Conservation (phyloP, 2,113 vertebrate genomes). For the Cairina moschata region DNA sequence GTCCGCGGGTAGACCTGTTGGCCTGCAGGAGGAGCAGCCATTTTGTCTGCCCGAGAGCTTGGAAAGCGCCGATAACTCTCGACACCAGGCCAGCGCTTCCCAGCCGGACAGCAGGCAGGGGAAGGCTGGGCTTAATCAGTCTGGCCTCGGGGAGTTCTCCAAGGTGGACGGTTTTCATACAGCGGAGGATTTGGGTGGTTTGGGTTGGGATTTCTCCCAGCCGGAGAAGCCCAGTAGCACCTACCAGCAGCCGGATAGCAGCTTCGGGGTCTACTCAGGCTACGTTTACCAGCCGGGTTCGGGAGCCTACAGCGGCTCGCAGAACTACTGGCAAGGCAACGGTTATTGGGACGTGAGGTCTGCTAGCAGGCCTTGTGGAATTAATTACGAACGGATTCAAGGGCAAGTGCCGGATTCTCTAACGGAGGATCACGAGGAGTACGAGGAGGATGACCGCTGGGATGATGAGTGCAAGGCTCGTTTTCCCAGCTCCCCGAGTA, state of each 20-base stretch:
- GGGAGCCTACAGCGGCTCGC: slow-evolving; percentile 53
- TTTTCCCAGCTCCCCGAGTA: slow-evolving; percentile 61
- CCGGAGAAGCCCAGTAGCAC: slow-evolving; percentile 93
- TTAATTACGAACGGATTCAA: slow-evolving; percentile 66
- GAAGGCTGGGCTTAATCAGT: slow-evolving; percentile 59
- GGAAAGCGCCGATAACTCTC: slow-evolving; percentile 32
- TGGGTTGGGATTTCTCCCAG: slow-evolving; percentile 86
- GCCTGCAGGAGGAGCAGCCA: slow-evolving; percentile 43
- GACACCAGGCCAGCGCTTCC: slow-evolving; percentile 46
- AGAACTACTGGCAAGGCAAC: slow-evolving; percentile 77
- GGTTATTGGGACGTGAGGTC: slow-evolving; percentile 80
- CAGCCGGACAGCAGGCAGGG: slow-evolving; percentile 81
- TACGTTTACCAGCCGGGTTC: slow-evolving; percentile 67
- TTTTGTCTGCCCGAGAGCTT: slow-evolving; percentile 61
- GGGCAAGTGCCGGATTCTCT: slow-evolving; percentile 94
- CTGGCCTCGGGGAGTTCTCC: slow-evolving; percentile 66
- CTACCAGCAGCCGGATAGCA: slow-evolving; percentile 96
- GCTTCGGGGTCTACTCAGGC: slow-evolving; percentile 82
- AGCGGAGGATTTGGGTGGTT: slow-evolving; percentile 69
- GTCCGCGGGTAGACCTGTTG: background rate
- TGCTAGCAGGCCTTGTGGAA: slow-evolving; percentile 55
- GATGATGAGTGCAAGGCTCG: slow-evolving; percentile 61
- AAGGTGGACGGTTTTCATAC: slow-evolving; percentile 72
- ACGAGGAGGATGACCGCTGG: slow-evolving; percentile 78
- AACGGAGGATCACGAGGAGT: slow-evolving; percentile 90